Conservation (phyloP, 2,113 vertebrate species). For the Pterocles orientalis region DNA sequence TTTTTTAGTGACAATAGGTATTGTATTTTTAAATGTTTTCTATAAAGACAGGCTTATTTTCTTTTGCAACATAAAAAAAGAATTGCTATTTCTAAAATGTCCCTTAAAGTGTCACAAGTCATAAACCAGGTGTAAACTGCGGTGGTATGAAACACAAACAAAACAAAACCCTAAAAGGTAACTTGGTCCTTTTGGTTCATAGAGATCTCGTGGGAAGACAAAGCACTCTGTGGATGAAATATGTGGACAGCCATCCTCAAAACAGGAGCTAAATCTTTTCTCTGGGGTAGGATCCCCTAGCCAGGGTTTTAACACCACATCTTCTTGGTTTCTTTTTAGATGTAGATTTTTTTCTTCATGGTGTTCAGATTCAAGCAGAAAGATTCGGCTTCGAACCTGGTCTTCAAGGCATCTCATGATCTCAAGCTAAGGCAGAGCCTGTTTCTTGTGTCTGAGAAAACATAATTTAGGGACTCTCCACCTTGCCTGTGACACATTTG, state of each 20-base stretch:
- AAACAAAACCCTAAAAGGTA: background rate
- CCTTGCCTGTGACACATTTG: background rate
- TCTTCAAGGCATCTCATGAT: background rate
- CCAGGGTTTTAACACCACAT: background rate
- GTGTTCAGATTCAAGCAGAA: background rate
- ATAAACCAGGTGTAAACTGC: background rate
- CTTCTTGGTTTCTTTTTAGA: background rate
- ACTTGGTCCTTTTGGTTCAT: background rate
- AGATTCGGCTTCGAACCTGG: background rate
- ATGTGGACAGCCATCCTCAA: background rate
- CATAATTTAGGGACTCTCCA: background rate
- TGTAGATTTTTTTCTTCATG: background rate
- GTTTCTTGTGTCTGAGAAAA: background rate
- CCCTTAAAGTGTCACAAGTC: background rate
- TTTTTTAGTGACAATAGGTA: background rate
- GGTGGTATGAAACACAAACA: background rate
- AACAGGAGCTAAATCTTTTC: background rate
- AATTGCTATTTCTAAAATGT: background rate
- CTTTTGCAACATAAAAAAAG: background rate
- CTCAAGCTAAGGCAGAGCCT: background rate
- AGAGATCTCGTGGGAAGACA: background rate
- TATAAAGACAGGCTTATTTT: fast-evolving
- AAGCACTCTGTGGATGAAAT: background rate
- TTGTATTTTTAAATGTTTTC: background rate
- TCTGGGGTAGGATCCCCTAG: background rate